Evolutionary conservation across 2,888 invertebrate species (phyloP).

Genomic region (Cheilosia impressa): DNA sequence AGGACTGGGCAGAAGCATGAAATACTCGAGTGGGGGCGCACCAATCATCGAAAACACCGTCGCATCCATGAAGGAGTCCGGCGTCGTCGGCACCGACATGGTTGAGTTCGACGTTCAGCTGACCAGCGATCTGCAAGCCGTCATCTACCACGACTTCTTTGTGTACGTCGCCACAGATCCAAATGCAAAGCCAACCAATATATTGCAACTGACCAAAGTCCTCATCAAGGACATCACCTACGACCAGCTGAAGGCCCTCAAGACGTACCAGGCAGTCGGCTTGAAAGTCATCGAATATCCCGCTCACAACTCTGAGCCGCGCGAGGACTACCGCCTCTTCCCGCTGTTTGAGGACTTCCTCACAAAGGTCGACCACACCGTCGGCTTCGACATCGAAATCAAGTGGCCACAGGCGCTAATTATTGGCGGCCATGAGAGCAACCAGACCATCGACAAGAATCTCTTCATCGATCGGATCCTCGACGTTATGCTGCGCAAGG

Average conservation of each 20-base stretch:
- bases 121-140: conserved; percentile 96
- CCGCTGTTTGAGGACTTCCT: conserved; percentile 94
- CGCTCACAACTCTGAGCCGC: conserved; percentile 89
- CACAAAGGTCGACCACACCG: conserved; percentile 90
- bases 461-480: conserved; percentile 94
- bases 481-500: conserved; percentile 91
- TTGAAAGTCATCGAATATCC: conserved; percentile 88
- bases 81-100: conserved; percentile 96
- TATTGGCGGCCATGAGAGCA: too few relatives aligned
- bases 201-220: conserved; percentile 93
- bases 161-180: conserved; percentile 93
- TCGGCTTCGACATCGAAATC: conserved; percentile 98
- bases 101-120: conserved; percentile 99
- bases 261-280: conserved; percentile 92
- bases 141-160: conserved; percentile 97
- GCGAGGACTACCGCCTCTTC: conserved; percentile 96
- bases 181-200: conserved; percentile 86
- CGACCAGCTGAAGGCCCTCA: conserved; percentile 94
- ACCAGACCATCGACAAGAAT: conserved; percentile 94
- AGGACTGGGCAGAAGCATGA: conserved; percentile 96
- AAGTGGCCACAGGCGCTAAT: conserved; percentile 99
- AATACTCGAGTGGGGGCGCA: conserved; percentile 85
- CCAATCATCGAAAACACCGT: conserved; percentile 94
- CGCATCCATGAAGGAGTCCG: conserved; percentile 95
- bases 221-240: conserved; percentile 97